Base-by-base conservation (phyloP, 2,888 invertebrate species). In the Diloba caeruleocephala region DNA sequence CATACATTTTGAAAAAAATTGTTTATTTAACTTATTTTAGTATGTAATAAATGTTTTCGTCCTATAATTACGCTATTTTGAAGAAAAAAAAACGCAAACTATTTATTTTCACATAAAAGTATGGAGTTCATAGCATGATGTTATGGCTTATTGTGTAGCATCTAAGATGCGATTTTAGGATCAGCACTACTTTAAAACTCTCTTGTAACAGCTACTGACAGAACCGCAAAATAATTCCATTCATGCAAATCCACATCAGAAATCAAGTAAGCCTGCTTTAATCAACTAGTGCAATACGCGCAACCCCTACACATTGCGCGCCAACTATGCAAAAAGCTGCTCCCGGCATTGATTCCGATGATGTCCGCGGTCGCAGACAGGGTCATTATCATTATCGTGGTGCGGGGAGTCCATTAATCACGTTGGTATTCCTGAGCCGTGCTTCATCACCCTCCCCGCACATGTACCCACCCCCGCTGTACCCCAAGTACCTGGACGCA, bases 371-470 rank as follows among this genome's bases (percentile, higher is more conserved):
- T 81, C 66, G 70, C 84, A 84, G 84, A 74, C 79, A 65, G 81
- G 87, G 87, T 92, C 91, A 92, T 92, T 90, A 92, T 91, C 89
- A 92, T 91, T 92, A 92, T 84, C 87, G 85, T 79, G 73, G 81
- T 80, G 82, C 78, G 78, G 79, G 82, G 86, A 82, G 89, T 90
- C 88, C 91, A 92, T 92, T 92, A 92, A 92, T 92, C 92, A 92
- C 86, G 88, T 87, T 85, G 90, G 84, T 89, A 88, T 90, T 84
- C 86, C 88, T 85, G 85, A 84, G 83, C 78, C 76, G 81, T 79
- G 74, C 79, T 75, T 74, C 79, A 74, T 76, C 75, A 71, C 70
- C 69, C 71, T 28, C 59, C 70, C 56, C 66, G 66, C 48, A 62
- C 72, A 75, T 78, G 73, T 66, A 55, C 39, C 39, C n/a, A n/a